A percentile compares a stretch with the other conserved stretches of the same genome.
phyloP scores from a whole-genome alignment of 2,888 invertebrate species.

The Pristionchus exspectatus region DNA sequence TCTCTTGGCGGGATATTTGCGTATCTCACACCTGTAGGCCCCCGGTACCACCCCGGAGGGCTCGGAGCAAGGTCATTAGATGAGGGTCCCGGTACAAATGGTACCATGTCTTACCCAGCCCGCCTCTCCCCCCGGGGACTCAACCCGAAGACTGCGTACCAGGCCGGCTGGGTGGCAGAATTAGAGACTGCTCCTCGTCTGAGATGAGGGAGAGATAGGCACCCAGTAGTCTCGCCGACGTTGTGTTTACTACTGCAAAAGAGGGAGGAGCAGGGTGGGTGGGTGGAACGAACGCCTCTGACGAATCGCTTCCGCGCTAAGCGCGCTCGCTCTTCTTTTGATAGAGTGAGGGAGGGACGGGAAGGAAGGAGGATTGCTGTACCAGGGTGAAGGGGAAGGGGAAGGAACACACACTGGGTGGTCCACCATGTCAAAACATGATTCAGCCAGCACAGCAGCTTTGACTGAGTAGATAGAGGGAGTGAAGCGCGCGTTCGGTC shows the following conservation, averaged over 20 bases:
- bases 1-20: neutral
- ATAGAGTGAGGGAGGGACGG: neutral
- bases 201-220: neutral
- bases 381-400: slow-evolving; percentile 9
- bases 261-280: neutral
- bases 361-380: slow-evolving; percentile 26
- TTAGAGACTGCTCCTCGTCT: slow-evolving; percentile 12
- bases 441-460: neutral
- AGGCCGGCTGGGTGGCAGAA: slow-evolving; percentile 19
- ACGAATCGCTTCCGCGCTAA: neutral
- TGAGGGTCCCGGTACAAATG: neutral
- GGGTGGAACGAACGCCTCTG: neutral
- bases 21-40: slow-evolving; percentile 10
- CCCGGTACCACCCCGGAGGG: slow-evolving; percentile 25
- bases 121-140: neutral
- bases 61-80: slow-evolving; percentile 31
- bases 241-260: slow-evolving; percentile 4
- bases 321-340: neutral
- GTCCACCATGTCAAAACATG: slow-evolving; percentile 28
- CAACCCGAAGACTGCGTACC: neutral
- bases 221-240: neutral
- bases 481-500: no score
- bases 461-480: neutral
- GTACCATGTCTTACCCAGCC: neutral
- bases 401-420: slow-evolving; percentile 7